Conservation (phyloP, 2,888 invertebrate species). For the Caenorhabditis sinica region DNA sequence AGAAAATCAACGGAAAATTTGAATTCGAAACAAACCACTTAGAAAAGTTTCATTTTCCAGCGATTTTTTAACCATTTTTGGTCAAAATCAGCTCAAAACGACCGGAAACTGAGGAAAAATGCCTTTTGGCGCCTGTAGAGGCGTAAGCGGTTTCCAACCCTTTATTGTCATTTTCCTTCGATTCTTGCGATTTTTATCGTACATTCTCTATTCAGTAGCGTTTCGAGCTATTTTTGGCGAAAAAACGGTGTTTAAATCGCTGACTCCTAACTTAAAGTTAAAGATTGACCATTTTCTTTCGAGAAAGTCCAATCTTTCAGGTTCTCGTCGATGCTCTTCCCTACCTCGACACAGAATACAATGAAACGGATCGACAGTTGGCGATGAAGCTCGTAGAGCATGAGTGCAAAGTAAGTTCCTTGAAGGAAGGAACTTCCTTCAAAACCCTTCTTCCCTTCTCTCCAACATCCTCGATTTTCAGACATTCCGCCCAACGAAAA, state of each 20-base stretch:
- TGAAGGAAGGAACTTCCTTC: too few relatives aligned
- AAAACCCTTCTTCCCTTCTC: too few relatives aligned
- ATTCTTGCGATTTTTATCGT: too few relatives aligned
- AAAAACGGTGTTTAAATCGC: too few relatives aligned
- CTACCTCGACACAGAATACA: conserved; percentile 80
- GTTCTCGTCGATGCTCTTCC: conserved; percentile 79
- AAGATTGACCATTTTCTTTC: too few relatives aligned
- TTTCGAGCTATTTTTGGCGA: too few relatives aligned
- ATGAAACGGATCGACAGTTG: conserved; percentile 84
- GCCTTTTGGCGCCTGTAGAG: background rate
- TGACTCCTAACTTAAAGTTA: too few relatives aligned
- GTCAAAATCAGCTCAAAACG: too few relatives aligned
- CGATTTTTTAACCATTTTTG: background rate
- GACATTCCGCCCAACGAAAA: conserved; percentile 94
- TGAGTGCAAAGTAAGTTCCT: conserved; percentile 90
- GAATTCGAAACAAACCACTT: background rate
- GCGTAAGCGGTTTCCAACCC: background rate
- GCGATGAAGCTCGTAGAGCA: conserved; percentile 98
- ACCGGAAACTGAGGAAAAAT: too few relatives aligned
- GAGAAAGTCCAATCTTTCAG: conserved; percentile 29
- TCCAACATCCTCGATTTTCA: conserved; percentile 38
- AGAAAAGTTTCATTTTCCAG: background rate
- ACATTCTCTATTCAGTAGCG: too few relatives aligned
- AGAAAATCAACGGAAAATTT: background rate
- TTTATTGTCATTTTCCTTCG: too few relatives aligned